Evolutionary conservation across 1,140 invertebrate species (phyloP), one percentile per base, ranked within the genome.

Genomic region (Anadara kagoshimensis): DNA sequence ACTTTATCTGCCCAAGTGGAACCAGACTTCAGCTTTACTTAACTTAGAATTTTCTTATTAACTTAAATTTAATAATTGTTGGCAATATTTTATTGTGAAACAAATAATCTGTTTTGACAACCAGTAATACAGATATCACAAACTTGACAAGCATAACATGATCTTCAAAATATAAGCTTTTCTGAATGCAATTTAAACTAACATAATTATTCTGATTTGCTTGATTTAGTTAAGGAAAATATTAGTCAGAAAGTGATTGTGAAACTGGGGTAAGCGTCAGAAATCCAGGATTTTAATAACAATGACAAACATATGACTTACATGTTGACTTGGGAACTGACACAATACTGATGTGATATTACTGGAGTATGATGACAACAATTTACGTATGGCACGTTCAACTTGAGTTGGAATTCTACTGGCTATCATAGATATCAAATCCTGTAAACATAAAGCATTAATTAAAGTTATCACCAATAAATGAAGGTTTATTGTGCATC

Each of bases 321-420:
- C 88, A 88, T 98, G 96, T 87, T 99, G 97, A 83, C 96, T 98
- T 0, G 98, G 98, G 90, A 99, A 99, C 90, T 98, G 97, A 20
- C 96, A 96, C 14, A 99, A 89, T n/a, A 99, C 96, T 29, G 97
- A 98, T 0, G 98, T 99, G 43, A 99, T 98, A 83, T 99, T 99
- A 64, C 96, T 93, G 83, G 97, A 95, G 88, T 99, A 99, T 0
- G 96, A 90, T 0, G 94, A 93, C 96, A 99, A 97, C 45, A 98
- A 88, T 83, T 97, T 96, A 0, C 96, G 91, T 36, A 99, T 98
- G 80, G 97, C 95, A 90, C 97, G 97, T 86, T 99, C 97, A 0
- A 99, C 97, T 0, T 94, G 93, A 12, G 94, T 89, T 0, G 97
- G 98, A 75, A 99, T 97, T 66, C 97, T 92, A 0, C 97, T 97